phyloP scores from a whole-genome alignment of 2,113 vertebrate species.

The Ceyx cyanopectus region DNA sequence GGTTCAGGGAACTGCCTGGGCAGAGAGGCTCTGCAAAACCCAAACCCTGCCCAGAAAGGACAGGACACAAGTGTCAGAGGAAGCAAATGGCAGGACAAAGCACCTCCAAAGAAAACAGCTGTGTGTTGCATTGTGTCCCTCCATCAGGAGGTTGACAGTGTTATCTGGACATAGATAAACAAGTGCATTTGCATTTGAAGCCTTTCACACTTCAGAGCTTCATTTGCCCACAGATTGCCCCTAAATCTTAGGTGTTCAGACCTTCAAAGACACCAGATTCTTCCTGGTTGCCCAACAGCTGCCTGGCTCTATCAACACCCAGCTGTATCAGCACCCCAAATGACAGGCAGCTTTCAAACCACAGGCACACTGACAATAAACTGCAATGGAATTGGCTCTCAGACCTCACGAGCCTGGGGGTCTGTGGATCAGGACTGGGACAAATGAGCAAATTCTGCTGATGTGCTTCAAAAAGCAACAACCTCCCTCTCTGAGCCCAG shows the following conservation, averaged over 20 bases:
- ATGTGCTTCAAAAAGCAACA: not conserved
- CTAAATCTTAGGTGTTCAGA: not conserved
- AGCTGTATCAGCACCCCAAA: not conserved
- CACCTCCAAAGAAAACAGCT: not conserved
- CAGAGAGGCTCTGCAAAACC: not conserved
- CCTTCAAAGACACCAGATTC: not conserved
- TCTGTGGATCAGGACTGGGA: not conserved
- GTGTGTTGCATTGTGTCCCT: not conserved
- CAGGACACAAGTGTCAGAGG: not conserved
- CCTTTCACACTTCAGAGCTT: not conserved
- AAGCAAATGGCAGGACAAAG: not conserved
- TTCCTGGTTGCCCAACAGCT: not conserved
- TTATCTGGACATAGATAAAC: not conserved
- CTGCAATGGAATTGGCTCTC: not conserved
- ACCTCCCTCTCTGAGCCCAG: not conserved
- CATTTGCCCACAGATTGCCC: not conserved
- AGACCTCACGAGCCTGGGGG: not conserved
- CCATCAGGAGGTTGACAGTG: not conserved
- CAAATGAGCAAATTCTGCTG: not conserved
- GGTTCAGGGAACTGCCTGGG: accelerated
- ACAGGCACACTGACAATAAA: accelerated
- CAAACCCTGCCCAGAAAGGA: not conserved
- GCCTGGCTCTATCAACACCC: accelerated
- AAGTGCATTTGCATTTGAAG: not conserved
- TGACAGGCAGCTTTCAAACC: not conserved